Conservation (phyloP, 2,797 vertebrate species). For the Rousettus madagascariensis region DNA sequence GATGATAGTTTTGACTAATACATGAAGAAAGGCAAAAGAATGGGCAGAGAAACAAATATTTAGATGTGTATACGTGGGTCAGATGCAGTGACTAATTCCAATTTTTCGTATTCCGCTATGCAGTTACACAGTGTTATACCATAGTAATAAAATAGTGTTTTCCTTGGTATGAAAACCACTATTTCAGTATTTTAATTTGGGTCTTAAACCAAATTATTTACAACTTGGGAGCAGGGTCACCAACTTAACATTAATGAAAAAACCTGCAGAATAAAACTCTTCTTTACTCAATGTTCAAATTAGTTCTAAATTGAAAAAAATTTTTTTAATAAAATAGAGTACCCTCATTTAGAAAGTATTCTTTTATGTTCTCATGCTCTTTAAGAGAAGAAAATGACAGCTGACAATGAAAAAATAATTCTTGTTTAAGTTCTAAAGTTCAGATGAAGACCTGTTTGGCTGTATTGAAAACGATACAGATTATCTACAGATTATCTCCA, state of each 20-base stretch:
- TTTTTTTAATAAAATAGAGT: too few relatives aligned
- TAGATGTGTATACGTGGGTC: not conserved
- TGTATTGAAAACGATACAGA: not conserved
- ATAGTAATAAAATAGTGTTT: not conserved
- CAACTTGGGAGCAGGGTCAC: not conserved
- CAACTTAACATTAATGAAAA: not conserved
- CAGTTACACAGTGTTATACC: not conserved
- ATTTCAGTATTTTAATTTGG: not conserved
- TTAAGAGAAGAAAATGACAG: constrained; percentile 15
- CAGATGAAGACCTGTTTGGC: not conserved
- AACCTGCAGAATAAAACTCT: not conserved
- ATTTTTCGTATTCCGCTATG: not conserved
- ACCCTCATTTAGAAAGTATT: not conserved
- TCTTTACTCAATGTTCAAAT: not conserved
- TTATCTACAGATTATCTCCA: too few relatives aligned
- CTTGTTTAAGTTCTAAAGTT: not conserved
- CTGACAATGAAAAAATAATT: not conserved
- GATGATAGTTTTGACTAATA: not conserved
- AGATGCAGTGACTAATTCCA: not conserved
- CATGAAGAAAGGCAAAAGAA: not conserved
- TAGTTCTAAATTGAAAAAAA: constrained; percentile 22
- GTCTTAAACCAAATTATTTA: constrained; percentile 7
- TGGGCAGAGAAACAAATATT: not conserved
- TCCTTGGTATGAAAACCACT: not conserved
- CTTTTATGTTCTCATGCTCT: not conserved